These are phyloP conservation scores for Lepidurus apus DNA, from an alignment of 1,140 invertebrate species.

Conservation along the genomic window DNA sequence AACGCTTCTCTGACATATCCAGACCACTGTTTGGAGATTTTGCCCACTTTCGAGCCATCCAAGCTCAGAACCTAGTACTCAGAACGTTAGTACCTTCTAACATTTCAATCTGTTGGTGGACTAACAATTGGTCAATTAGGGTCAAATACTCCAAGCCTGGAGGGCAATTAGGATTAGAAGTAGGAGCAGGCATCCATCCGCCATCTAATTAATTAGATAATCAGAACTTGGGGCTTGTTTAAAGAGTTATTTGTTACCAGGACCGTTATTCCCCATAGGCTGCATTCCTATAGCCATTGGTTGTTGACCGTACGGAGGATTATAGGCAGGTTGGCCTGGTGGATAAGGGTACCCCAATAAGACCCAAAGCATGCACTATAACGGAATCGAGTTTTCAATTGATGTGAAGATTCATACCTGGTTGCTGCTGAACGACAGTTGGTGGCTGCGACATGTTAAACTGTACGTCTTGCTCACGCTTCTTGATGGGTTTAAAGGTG, in stretches of 20 bases:
- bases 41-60: too few species aligned
- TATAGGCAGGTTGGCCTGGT: too few species aligned
- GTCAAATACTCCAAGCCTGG: conserved; percentile 89
- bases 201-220: neutral
- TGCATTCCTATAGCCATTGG: neutral
- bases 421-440: neutral
- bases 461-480: neutral
- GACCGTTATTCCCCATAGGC: neutral
- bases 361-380: neutral
- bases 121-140: conserved; percentile 76
- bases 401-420: neutral
- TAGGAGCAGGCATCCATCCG: conserved; percentile 72
- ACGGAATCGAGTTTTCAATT: neutral
- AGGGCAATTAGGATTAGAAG: conserved; percentile 67
- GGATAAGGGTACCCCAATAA: neutral
- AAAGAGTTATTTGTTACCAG: neutral
- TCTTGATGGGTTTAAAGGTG: too few species aligned
- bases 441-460: neutral
- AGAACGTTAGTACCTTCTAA: conserved; percentile 60
- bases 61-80: conserved; percentile 39
- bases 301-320: neutral
- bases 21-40: too few species aligned
- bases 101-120: conserved; percentile 80
- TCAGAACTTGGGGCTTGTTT: too few species aligned
- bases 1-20: too few species aligned